A percentile compares a stretch with the other conserved stretches of the same genome.
Conservation (phyloP, 2,888 invertebrate species). For the Lissocephala sabroskyi region DNA sequence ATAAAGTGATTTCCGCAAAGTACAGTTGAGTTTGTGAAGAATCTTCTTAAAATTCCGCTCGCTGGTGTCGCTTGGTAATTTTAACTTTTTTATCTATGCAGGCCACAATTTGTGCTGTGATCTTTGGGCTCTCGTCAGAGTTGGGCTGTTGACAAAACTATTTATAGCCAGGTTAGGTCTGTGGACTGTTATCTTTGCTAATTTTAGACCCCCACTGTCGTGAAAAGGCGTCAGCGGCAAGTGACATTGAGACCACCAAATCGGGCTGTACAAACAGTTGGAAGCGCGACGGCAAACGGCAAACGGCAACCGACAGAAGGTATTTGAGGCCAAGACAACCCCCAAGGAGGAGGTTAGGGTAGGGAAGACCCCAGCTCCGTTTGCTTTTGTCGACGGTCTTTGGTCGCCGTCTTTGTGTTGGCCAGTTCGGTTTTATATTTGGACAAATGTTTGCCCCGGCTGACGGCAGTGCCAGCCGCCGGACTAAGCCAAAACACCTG, state of each 20-base stretch:
- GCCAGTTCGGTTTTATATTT: not conserved
- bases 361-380: too few species aligned
- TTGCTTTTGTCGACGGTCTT: too few species aligned
- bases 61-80: not conserved
- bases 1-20: not conserved
- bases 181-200: conserved; percentile 55
- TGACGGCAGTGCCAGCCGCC: not conserved
- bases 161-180: conserved; percentile 42
- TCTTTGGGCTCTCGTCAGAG: too few species aligned
- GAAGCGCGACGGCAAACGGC: not conserved
- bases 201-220: conserved; percentile 39
- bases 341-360: not conserved
- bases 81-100: not conserved
- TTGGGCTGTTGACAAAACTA: conserved; percentile 53
- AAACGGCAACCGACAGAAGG: not conserved
- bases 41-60: not conserved
- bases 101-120: too few species aligned
- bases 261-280: conserved; percentile 47
- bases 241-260: conserved; percentile 39
- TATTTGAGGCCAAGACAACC: too few species aligned
- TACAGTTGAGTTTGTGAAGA: conserved; percentile 1
- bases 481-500: conserved; percentile 30
- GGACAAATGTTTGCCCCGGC: conserved; percentile 23
- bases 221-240: conserved; percentile 18
- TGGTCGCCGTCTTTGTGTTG: not conserved